Base-by-base conservation (phyloP, 1,140 invertebrate species). In the Metopolophium dirhodum region DNA sequence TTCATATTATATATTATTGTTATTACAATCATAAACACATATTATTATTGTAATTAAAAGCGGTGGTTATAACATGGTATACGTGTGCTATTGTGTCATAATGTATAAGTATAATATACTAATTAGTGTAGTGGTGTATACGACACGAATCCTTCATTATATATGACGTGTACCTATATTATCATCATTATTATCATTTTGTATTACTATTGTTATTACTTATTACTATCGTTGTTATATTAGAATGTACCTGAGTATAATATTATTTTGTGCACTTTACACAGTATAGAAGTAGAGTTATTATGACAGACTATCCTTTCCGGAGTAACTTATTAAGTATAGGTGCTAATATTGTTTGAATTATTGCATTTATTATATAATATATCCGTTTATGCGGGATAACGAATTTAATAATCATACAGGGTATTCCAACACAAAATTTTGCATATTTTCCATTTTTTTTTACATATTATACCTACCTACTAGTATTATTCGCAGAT, bases 41-140 rank as follows among this genome's bases (percentile, higher is more conserved):
- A 23, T 37, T 86, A 85, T 85, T 45, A 45, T 86, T 86, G 83
- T 86, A 37, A 86, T 86, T 86, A 86, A 86, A 86, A 41, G 22
- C 83, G 37, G 26, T 45, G 41, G 83, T 45, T 86, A 45, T 14
- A 30, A n/a, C 61, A 35, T n/a, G n/a, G 7, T 68, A 77, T 35
- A 77, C 14, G 61, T 77, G 61, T n/a, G 61, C 30, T n/a, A n/a
- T 77, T 77, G n/a, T 77, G 6, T 77, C 83, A 30, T 45, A 86
- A 86, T 45, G 45, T 11, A 41, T 20, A 85, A 3, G 9, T 47
- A 54, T 54, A 54, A 11, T 26, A 26, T 45, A 86, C 83, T 86
- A 86, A 45, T 86, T 86, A 86, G 41, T 86, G 82, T 83, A 83
- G 35, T 23, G 23, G 30, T 7, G 30, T 20, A n/a, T n/a, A n/a